Percentiles rank a stretch among this genome's conserved stretches.
Evolutionary conservation across 37 sponge, comb jelly and placozoan genomes (phyloP).

Genomic region (Tethya wilhelma): DNA sequence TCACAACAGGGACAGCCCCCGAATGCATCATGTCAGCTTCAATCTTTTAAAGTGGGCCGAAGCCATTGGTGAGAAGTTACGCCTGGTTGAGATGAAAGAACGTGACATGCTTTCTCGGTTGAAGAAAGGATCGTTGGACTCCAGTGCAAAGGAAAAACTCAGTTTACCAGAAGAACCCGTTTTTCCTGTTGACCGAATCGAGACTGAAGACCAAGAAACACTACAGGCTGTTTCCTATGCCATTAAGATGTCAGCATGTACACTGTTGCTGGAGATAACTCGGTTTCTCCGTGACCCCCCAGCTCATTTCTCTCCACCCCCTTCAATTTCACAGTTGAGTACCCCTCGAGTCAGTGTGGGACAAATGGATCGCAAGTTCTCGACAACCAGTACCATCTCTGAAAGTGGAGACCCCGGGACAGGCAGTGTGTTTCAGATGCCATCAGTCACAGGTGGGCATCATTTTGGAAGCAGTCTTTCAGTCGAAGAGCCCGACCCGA

Average conservation of each 20-base stretch:
- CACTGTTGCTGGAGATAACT: slow-evolving; percentile 71
- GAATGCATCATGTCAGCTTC: slow-evolving; percentile 6
- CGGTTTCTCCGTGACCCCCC: slow-evolving; percentile 53
- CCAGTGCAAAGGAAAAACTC: not conserved
- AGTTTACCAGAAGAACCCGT: slow-evolving; percentile 54
- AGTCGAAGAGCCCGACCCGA: slow-evolving; percentile 12
- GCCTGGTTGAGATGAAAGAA: slow-evolving; percentile 35
- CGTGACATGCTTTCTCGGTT: slow-evolving; percentile 16
- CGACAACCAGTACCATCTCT: slow-evolving; percentile 22
- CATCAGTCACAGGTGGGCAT: not conserved
- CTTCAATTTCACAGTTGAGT: not conserved
- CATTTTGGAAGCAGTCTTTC: slow-evolving; percentile 32
- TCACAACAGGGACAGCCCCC: slow-evolving; percentile 5
- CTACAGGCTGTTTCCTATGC: slow-evolving; percentile 44
- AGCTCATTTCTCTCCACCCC: not conserved
- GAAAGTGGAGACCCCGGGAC: slow-evolving; percentile 14
- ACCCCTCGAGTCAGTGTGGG: slow-evolving; percentile 1
- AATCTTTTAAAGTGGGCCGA: slow-evolving; percentile 67
- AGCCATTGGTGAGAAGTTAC: slow-evolving; percentile 53
- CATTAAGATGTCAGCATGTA: slow-evolving; percentile 70
- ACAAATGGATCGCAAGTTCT: slow-evolving; percentile 6
- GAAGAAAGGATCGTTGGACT: not conserved
- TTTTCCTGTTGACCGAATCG: slow-evolving; percentile 35
- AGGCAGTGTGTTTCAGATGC: not conserved
- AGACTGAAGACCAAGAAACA: not conserved